Conservation (phyloP, 2,797 vertebrate genomes). For the Anguilla megastoma region DNA sequence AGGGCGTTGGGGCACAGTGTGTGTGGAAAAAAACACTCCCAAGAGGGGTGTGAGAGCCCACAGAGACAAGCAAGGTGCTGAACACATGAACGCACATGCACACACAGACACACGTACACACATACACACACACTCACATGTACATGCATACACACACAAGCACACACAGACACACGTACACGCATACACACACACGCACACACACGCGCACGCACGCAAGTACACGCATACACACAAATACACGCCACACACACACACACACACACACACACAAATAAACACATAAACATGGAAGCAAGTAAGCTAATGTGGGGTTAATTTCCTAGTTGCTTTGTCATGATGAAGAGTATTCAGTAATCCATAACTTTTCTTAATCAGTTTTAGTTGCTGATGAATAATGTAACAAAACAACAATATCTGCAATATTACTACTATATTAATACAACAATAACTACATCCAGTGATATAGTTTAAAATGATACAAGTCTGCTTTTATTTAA, state of each 20-base stretch:
- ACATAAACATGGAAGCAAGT: background rate
- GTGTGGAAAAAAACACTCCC: slow-evolving; percentile 54
- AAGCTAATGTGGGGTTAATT: background rate
- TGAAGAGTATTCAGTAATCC: background rate
- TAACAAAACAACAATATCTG: background rate
- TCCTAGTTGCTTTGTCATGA: background rate
- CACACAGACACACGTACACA: background rate
- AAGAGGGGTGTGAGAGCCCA: slow-evolving; percentile 29
- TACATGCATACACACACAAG: no score
- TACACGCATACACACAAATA: slow-evolving; percentile 36
- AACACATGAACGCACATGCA: slow-evolving; percentile 43
- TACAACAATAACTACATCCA: background rate
- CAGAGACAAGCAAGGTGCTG: slow-evolving; percentile 47
- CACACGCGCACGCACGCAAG: background rate
- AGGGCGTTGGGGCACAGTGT: slow-evolving; percentile 44
- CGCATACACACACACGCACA: no score
- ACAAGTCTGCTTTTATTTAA: background rate
- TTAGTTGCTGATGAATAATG: background rate
- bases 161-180: no score
- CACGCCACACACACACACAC: slow-evolving; percentile 23
- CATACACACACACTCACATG: slow-evolving; percentile 20
- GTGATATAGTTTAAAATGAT: background rate
- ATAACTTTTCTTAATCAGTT: background rate
- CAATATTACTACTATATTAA: background rate
- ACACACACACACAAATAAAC: slow-evolving; percentile 7